phyloP scores from a whole-genome alignment of 2,888 invertebrate genomes.

The Drosophila tanythrix region DNA sequence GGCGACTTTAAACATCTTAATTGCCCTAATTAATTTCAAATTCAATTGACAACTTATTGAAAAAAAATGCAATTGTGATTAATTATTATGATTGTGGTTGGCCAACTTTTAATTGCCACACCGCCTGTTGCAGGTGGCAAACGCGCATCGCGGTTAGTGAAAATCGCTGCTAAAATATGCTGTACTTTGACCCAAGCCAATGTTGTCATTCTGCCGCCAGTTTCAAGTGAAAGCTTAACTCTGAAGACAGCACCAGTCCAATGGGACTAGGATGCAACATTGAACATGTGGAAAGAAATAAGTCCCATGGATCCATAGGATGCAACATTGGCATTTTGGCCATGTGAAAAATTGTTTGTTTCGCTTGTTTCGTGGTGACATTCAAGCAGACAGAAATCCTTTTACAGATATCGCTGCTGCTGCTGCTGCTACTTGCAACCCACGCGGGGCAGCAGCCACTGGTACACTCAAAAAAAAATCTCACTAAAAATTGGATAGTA shows the following conservation, averaged over 20 bases:
- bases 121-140: constrained; percentile 9
- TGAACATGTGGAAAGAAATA: neutral
- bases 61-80: neutral
- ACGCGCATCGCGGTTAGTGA: constrained; percentile 55
- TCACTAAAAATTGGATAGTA: neutral
- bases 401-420: constrained; percentile 20
- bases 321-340: constrained; percentile 11
- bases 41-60: constrained; percentile 22
- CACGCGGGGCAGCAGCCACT: constrained; percentile 12
- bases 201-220: constrained; percentile 52
- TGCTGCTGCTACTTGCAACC: constrained; percentile 11
- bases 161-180: constrained; percentile 56
- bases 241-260: constrained; percentile 1
- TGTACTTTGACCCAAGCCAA: constrained; percentile 71
- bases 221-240: constrained; percentile 62
- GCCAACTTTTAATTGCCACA: constrained; percentile 35
- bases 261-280: constrained; percentile 41
- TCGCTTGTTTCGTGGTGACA: constrained; percentile 55
- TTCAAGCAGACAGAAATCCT: constrained; percentile 66
- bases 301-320: neutral
- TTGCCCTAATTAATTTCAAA: constrained; percentile 18
- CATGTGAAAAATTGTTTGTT: constrained; percentile 58
- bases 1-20: constrained; percentile 12
- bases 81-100: neutral
- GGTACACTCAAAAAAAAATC: neutral